These are phyloP conservation scores for Corythornis vintsioides DNA, from an alignment of 2,113 vertebrate genomes.

Conservation along the genomic window DNA sequence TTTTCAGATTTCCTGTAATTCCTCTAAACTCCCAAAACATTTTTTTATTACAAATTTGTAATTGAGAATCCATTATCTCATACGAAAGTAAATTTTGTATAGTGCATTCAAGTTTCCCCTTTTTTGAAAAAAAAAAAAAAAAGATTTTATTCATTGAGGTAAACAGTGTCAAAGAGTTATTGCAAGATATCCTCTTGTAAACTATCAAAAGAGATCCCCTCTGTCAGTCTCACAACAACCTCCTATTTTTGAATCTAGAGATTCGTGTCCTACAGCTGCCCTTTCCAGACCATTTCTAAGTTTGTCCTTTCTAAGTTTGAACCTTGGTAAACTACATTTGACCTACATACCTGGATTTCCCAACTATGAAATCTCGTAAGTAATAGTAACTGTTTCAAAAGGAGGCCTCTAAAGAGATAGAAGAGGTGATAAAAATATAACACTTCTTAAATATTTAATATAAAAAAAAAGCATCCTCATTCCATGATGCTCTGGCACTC, in stretches of 20 bases:
- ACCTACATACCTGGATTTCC: background rate
- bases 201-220: background rate
- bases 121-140: background rate
- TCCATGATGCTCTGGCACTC: rapidly evolving
- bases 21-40: background rate
- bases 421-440: background rate
- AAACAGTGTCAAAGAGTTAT: background rate
- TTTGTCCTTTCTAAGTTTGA: background rate
- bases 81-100: background rate
- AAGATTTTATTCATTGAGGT: background rate
- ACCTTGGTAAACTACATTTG: background rate
- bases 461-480: background rate
- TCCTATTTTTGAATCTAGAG: background rate
- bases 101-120: background rate
- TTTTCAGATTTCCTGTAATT: background rate
- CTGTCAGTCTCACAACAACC: background rate
- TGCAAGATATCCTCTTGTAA: background rate
- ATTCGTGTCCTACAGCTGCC: background rate
- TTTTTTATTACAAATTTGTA: background rate
- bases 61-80: background rate
- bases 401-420: background rate
- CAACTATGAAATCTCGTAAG: background rate
- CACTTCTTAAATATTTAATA: background rate
- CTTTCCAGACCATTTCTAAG: background rate
- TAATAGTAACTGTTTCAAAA: background rate